These are phyloP conservation scores for honey bee (Apis mellifera) DNA, from an alignment of 1,140 invertebrate species.

Conservation along the genomic window DNA sequence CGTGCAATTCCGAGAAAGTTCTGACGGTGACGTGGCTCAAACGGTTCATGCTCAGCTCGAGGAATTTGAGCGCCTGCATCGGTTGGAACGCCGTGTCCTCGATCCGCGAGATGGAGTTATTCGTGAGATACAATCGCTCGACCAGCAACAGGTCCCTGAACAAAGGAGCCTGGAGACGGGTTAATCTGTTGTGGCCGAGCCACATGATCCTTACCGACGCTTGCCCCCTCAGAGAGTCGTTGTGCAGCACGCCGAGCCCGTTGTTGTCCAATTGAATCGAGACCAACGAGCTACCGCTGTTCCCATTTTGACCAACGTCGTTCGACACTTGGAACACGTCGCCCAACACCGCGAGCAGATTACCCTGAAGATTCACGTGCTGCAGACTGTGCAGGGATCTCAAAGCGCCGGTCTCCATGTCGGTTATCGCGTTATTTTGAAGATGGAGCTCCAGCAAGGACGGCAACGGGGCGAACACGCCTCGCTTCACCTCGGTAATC, in stretches of 20 bases:
- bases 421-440: conserved; percentile 92
- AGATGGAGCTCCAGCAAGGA: conserved; percentile 91
- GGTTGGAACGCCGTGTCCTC: conserved; percentile 90
- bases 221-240: conserved; percentile 89
- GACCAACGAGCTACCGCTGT: conserved; percentile 85
- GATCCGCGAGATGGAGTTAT: conserved; percentile 90
- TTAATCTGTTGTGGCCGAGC: conserved; percentile 92
- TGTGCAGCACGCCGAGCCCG: conserved; percentile 88
- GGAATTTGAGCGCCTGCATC: conserved; percentile 88
- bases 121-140: conserved; percentile 90
- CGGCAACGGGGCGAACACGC: conserved; percentile 91
- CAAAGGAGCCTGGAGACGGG: conserved; percentile 85
- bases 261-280: conserved; percentile 94
- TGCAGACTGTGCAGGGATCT: conserved; percentile 90
- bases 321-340: conserved; percentile 87
- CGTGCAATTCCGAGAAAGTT: conserved; percentile 87
- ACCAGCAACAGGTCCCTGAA: conserved; percentile 89
- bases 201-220: conserved; percentile 92
- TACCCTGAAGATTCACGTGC: conserved; percentile 93
- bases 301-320: conserved; percentile 57
- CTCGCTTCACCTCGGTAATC: conserved; percentile 87
- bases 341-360: conserved; percentile 88
- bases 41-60: conserved; percentile 90
- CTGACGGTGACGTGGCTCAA: conserved; percentile 84
- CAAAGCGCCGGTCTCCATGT: conserved; percentile 92